Base-by-base conservation (phyloP, 2,888 invertebrate genomes). In the Ochropleura leucogaster region DNA sequence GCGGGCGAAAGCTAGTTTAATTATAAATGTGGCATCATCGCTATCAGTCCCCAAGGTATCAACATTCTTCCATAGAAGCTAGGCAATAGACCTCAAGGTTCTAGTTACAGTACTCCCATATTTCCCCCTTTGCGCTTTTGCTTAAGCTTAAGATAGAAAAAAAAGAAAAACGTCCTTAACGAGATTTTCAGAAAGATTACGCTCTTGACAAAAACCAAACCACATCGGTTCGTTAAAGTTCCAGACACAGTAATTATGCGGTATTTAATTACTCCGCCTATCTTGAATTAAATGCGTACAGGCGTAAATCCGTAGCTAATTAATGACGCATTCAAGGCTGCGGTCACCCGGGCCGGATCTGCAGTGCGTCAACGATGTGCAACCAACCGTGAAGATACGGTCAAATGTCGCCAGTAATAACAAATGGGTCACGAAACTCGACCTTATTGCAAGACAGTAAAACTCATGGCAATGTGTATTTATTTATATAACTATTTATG, bases 281-380 rank as follows among this genome's bases (percentile, higher is more conserved):
- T 53, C 60, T 53, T 60, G 60, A 30, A 42, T 60, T 42, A 30
- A 53, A 72, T 42, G 10, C 12, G 46, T 60, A 47, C 46, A 47
- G n/a, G 9, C 51, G 75, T 72, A 42, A 68, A 62, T 53, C n/a
- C 42, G 40, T 42, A 14, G 51, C 59, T 60, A 72, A 76, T 79
- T 72, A 76, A 42, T 77, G 74, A 42, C 20, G 42, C 57, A 42
- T 80, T 53, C 49, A 73, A 74, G 80, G 74, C 80, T 80, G 63
- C 57, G 77, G 80, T 74, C 30, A 47, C n/a, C 44, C 53, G 20
- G 30, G 7, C 18, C 66, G 16, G 57, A 40, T 20, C 77, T 66
- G 64, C 68, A 77, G 44, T 65, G 82, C 77, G 68, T 69, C 65
- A 46, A 40, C 44, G 7, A 68, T 60, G 69, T 82, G 68, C 53